A percentile compares a stretch with the other conserved stretches of the same genome.
Evolutionary conservation across 1,140 invertebrate genomes (phyloP).

Genomic region (Colletes gigas): DNA sequence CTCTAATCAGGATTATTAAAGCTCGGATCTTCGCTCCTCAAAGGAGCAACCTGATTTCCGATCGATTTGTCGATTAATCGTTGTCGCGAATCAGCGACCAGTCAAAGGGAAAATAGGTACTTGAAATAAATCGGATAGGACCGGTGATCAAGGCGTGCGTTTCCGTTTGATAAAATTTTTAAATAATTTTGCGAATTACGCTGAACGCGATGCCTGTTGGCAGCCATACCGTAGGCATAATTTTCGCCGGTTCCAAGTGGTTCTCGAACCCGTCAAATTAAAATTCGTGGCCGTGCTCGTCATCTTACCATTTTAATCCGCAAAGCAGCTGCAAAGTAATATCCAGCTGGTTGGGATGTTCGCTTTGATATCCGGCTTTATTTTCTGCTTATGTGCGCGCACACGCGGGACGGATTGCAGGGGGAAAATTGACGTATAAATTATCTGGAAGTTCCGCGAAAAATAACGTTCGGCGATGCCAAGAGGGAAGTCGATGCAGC

Average conservation of each 20-base stretch:
- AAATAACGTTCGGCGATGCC: not conserved
- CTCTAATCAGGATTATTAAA: conserved; percentile 59
- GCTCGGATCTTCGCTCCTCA: not conserved
- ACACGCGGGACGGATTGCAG: not conserved
- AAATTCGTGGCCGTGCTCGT: not conserved
- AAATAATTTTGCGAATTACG: no score
- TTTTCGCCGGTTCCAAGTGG: no score
- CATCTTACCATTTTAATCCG: not conserved
- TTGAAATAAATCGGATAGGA: conserved; percentile 2
- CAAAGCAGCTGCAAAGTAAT: not conserved
- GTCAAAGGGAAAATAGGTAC: conserved; percentile 12
- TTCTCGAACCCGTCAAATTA: not conserved
- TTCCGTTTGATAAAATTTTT: no score
- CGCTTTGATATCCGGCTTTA: conserved; percentile 6
- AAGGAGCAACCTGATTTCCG: not conserved
- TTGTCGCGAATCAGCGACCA: conserved; percentile 27
- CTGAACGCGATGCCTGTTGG: no score
- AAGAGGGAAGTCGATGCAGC: not conserved
- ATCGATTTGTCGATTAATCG: conserved; percentile 27
- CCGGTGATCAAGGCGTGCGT: not conserved
- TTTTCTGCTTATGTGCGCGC: not conserved
- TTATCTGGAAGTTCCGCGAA: not conserved
- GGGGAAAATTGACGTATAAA: conserved; percentile 1
- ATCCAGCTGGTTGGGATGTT: not conserved
- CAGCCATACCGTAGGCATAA: no score